These are phyloP conservation scores for Peromyscus eremicus DNA, from an alignment of 2,797 vertebrate genomes.

Conservation along the genomic window DNA sequence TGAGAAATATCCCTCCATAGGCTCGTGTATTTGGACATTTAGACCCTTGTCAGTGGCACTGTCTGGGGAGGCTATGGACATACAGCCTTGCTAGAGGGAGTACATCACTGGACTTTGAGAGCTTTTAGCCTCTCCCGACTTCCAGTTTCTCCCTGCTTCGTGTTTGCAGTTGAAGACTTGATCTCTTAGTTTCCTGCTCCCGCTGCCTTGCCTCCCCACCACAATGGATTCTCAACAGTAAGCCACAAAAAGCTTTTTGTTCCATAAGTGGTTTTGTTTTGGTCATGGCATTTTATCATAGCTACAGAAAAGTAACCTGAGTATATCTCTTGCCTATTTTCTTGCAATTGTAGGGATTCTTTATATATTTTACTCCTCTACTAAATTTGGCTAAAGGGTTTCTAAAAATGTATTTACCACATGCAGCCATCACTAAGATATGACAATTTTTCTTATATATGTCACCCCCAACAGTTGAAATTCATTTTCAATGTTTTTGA, in stretches of 20 bases:
- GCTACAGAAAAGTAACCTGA: not conserved
- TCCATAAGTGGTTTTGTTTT: not conserved
- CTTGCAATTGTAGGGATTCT: not conserved
- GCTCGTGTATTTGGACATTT: not conserved
- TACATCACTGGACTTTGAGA: not conserved
- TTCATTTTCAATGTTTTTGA: not conserved
- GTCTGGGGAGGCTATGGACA: not conserved
- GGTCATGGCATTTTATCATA: not conserved
- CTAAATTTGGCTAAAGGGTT: slow-evolving; percentile 5
- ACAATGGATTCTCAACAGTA: not conserved
- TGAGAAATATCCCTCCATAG: not conserved
- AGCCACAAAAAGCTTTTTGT: not conserved
- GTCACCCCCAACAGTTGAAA: not conserved
- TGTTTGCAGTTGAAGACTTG: not conserved
- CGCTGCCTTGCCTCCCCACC: not conserved
- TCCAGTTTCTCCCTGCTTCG: not conserved
- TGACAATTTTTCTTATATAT: not conserved
- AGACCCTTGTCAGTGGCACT: not conserved
- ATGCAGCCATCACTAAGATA: not conserved
- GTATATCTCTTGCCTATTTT: not conserved
- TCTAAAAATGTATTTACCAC: not conserved
- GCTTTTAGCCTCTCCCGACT: not conserved
- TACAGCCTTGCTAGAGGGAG: not conserved
- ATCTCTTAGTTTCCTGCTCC: not conserved
- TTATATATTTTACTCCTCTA: slow-evolving; percentile 27